Evolutionary conservation across 2,888 invertebrate genomes (phyloP), one percentile per base, ranked within the genome.

Genomic region (Phyllotreta cruciferae): DNA sequence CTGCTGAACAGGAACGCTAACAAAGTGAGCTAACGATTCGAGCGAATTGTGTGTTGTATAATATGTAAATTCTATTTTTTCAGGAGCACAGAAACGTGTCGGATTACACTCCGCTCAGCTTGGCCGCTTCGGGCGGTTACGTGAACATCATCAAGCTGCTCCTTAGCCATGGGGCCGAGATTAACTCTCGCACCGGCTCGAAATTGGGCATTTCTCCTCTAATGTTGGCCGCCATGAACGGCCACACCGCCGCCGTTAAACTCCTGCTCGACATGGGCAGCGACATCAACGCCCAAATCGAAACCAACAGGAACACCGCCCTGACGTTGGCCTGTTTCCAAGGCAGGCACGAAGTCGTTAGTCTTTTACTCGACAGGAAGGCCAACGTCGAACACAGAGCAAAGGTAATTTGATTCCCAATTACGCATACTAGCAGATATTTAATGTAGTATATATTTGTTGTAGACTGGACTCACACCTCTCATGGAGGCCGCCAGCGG

Each of bases 151-250:
- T 99, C 75, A 92, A 96, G 76, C 86, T 99, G 66, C 84, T 99
- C 68, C 84, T 99, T 49, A 92, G 90, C 77, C 92, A 95, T 81
- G 97, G 96, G 74, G 98, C 98, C 45, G 99, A 99, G 83, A 99
- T 99, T 72, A 99, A 99, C 84, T 98, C 98, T 10, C 88, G 96
- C 70, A 96, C 95, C 55, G 97, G 97, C 52, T 96, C 96, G 70
- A 98, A 98, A 83, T 85, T 98, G 62, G 98, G 99, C 71, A 99
- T 99, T 76, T 98, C 98, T 0, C 99, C 99, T 3, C 86, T 99
- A 58, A 99, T 99, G 99, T 82, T 99, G 77, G 98, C 98, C 11
- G 96, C 98, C 24, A 99, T 99, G 98, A 99, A 99, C 85, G 98
- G 98, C 0, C 95, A 96, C 78, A 91, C 92, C 77, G 93, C 94